Conservation (phyloP, 2,888 invertebrate genomes). For the Sericinus montela region DNA sequence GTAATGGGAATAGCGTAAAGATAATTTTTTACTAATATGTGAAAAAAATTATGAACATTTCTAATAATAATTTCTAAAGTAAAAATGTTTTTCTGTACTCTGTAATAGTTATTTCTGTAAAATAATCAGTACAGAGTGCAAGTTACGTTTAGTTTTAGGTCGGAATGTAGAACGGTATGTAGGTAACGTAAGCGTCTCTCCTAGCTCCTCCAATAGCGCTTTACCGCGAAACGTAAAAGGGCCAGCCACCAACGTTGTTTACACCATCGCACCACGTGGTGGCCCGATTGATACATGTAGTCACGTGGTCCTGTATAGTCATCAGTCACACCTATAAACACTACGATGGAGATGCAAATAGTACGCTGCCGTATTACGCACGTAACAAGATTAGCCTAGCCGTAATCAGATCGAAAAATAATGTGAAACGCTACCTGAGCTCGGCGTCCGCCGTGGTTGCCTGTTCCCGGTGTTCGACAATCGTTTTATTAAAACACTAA, state of each 20-base stretch:
- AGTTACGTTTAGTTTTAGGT: constrained; percentile 4
- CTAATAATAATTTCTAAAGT: too few species aligned
- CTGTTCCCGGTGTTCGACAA: constrained; percentile 51
- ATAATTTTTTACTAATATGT: too few species aligned
- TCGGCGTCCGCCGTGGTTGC: constrained; percentile 68
- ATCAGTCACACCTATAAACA: constrained; percentile 42
- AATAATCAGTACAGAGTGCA: too few species aligned
- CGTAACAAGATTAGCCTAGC: constrained; percentile 43
- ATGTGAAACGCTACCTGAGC: constrained; percentile 68
- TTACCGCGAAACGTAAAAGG: constrained; percentile 41
- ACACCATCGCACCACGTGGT: constrained; percentile 71
- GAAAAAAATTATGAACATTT: too few species aligned
- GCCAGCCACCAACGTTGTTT: constrained; percentile 50
- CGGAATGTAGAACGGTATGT: constrained; percentile 1
- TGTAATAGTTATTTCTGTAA: too few species aligned
- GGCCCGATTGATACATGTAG: constrained; percentile 45
- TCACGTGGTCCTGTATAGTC: constrained; percentile 55
- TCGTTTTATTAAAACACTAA: constrained; percentile 31
- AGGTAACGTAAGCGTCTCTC: constrained; percentile 14
- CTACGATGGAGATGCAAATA: constrained; percentile 30
- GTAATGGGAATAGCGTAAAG: too few species aligned
- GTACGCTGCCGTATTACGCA: constrained; percentile 27
- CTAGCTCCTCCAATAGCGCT: constrained; percentile 29
- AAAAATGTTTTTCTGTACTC: too few species aligned
- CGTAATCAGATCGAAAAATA: constrained; percentile 63